Evolutionary conservation across 1,140 invertebrate genomes (phyloP), one percentile per base, ranked within the genome.

Genomic region (Maniola jurtina): DNA sequence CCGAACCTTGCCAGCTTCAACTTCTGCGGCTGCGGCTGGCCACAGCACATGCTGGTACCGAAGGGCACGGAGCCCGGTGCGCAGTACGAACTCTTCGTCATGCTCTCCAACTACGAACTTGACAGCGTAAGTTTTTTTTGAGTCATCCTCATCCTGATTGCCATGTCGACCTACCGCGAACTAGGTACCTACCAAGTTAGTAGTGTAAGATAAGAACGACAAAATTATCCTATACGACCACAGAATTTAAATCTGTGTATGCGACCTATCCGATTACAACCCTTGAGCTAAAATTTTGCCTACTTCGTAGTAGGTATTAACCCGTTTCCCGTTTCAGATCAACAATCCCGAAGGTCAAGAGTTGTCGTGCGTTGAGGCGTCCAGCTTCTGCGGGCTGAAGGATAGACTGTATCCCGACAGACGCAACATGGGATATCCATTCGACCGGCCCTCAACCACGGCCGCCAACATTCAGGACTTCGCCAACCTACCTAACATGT

Each of bases 21-120:
- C 80, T 96, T 94, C 92, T 97, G 96, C 86, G 96, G 96, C 35
- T 97, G 96, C 79, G 96, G 96, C 47, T 97, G 96, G 96, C 96
- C 96, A 0, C 94, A 96, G 52, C 96, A 97, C 77, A 94, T 97
- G 94, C 91, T 97, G 1, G 89, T 96, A 48, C 95, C 96, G 0
- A 95, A 94, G 79, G 96, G 96, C 13, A 93, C 88, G 1, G 91
- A 93, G 25, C 93, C 93, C 63, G 96, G 96, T 54, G 92, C 93
- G 68, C 73, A 82, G 0, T 95, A 94, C 81, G 92, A 96, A 63
- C 83, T 97, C 0, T 97, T 97, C 78, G 94, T 96, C 35, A 97
- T 97, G 95, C 92, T 97, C 9, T 96, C 96, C 14, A 94, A 97
- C 86, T 95, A 94, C 70, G 92, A 93, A 11, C 87, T 93, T 36